A percentile compares a stretch with the other conserved stretches of the same genome.
Conservation (phyloP, 2,888 invertebrate species). For the Lycocerus yunnanus region DNA sequence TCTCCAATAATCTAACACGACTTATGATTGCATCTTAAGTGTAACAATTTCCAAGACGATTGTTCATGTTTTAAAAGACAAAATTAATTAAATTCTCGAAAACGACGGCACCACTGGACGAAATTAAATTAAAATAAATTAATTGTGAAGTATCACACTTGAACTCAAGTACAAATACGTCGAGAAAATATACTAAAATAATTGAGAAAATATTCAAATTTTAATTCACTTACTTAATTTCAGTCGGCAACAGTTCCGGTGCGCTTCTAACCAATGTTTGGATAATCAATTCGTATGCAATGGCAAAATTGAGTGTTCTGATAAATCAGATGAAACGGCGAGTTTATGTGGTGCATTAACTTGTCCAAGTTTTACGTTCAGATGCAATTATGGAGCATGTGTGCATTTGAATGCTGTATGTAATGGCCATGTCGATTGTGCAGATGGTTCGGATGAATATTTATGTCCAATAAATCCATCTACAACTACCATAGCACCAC, state of each 20-base stretch:
- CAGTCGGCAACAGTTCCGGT: slow-evolving; percentile 21
- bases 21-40: neutral
- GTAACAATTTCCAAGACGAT: neutral
- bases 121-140: neutral
- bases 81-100: neutral
- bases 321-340: slow-evolving; percentile 55
- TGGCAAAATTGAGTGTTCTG: slow-evolving; percentile 53
- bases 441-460: slow-evolving; percentile 59
- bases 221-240: neutral
- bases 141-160: neutral
- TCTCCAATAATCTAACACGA: neutral
- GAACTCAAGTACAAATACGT: neutral
- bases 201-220: neutral
- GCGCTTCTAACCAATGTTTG: slow-evolving; percentile 51
- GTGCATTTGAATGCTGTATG: slow-evolving; percentile 58
- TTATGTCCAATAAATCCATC: neutral
- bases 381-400: slow-evolving; percentile 48
- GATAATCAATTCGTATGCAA: slow-evolving; percentile 51
- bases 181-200: neutral
- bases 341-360: slow-evolving; percentile 7
- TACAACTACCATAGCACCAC: neutral
- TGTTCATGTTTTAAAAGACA: neutral
- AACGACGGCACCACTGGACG: neutral
- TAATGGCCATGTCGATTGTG: slow-evolving; percentile 58
- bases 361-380: slow-evolving; percentile 41